Percentiles rank a stretch among this genome's conserved stretches.
phyloP scores from a whole-genome alignment of 2,113 vertebrate species.

The Mustelus asterias region DNA sequence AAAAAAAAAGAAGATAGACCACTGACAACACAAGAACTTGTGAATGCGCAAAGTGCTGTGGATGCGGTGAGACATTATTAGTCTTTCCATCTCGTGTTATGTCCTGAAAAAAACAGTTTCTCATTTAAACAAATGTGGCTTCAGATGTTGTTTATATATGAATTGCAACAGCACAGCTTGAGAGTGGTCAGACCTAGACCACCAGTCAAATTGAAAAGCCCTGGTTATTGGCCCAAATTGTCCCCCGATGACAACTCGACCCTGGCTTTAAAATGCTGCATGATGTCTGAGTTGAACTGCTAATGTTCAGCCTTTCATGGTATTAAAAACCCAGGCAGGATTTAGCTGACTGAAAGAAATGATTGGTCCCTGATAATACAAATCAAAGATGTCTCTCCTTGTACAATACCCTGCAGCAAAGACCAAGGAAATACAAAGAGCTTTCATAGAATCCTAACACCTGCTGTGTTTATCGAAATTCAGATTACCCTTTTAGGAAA shows the following conservation, averaged over 20 bases:
- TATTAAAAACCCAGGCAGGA: neutral
- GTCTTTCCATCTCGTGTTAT: no score
- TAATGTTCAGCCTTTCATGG: neutral
- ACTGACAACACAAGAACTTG: neutral
- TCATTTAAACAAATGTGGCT: neutral
- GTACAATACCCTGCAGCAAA: neutral
- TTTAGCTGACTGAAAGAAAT: neutral
- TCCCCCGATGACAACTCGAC: neutral
- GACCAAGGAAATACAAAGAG: neutral
- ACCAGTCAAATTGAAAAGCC: neutral
- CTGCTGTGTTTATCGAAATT: conserved; percentile 24
- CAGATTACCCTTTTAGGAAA: neutral
- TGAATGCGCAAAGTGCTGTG: neutral
- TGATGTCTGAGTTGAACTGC: neutral
- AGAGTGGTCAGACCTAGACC: neutral
- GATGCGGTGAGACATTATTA: neutral
- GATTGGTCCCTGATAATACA: neutral
- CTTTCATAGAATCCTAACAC: neutral
- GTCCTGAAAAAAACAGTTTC: neutral
- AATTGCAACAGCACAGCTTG: neutral
- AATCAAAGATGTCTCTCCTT: neutral
- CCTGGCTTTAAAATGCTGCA: neutral
- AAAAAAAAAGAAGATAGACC: neutral
- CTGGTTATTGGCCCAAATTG: neutral
- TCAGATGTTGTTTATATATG: neutral